phyloP scores from a whole-genome alignment of 2,113 vertebrate species.

The Glaucidium brasilianum region DNA sequence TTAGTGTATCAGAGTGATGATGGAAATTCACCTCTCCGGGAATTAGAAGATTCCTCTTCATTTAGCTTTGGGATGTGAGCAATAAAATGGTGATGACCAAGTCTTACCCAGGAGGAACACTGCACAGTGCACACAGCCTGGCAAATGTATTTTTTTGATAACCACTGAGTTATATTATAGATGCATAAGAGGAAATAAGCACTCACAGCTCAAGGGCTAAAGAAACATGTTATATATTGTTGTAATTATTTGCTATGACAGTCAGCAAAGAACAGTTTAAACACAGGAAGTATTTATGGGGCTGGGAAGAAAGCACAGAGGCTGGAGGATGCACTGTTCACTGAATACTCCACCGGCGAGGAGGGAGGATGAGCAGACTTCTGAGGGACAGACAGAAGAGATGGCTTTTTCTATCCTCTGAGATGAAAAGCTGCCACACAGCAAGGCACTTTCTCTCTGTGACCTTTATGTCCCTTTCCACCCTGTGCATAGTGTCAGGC shows the following conservation, averaged over 20 bases:
- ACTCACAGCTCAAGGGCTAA: neutral
- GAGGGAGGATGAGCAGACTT: neutral
- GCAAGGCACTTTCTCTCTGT: neutral
- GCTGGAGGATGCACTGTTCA: neutral
- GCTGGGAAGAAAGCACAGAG: neutral
- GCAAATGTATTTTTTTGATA: neutral
- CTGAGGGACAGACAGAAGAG: neutral
- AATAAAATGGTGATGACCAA: neutral
- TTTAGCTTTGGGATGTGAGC: neutral
- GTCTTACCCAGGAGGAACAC: accelerated
- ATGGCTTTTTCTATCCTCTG: neutral
- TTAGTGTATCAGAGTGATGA: neutral
- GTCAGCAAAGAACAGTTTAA: neutral
- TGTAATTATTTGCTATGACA: neutral
- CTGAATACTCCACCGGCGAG: neutral
- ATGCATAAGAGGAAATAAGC: neutral
- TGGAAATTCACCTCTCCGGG: neutral
- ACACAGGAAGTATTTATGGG: neutral
- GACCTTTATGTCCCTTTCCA: neutral
- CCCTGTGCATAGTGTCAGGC: neutral
- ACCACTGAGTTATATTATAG: neutral
- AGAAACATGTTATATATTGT: neutral
- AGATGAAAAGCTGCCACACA: neutral
- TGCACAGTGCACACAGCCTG: neutral
- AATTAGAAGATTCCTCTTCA: neutral